These are phyloP conservation scores for Halyomorpha halys DNA, from an alignment of 1,140 invertebrate genomes.

Conservation along the genomic window DNA sequence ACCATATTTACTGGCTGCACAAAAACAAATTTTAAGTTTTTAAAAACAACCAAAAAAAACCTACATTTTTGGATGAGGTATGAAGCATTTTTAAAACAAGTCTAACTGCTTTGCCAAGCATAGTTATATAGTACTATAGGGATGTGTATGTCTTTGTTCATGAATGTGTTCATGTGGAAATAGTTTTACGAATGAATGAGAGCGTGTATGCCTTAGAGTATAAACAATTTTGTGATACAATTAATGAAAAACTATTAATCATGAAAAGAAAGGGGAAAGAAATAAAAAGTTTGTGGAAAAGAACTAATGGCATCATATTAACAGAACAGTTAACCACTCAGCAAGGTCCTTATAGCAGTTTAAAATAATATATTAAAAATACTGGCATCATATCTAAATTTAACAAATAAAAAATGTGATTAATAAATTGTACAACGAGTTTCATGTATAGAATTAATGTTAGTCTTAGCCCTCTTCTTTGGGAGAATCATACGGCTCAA, in stretches of 20 bases:
- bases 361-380: slow-evolving; percentile 19
- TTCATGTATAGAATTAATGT: slow-evolving; percentile 12
- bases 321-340: slow-evolving; percentile 15
- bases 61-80: slow-evolving; percentile 2
- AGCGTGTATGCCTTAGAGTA: slow-evolving; percentile 17
- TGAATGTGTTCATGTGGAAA: background rate
- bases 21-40: slow-evolving; percentile 6
- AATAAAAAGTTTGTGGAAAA: background rate
- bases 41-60: slow-evolving; percentile 20
- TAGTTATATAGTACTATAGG: slow-evolving; percentile 12
- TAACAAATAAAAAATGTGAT: slow-evolving; percentile 17
- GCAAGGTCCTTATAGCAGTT: background rate
- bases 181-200: slow-evolving; percentile 11
- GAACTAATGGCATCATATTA: background rate
- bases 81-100: background rate
- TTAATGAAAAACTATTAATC: slow-evolving; percentile 3
- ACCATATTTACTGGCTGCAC: slow-evolving; percentile 7
- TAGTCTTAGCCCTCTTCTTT: background rate
- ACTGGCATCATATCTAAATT: slow-evolving; percentile 3
- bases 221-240: slow-evolving; percentile 22
- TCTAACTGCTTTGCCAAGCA: slow-evolving; percentile 15
- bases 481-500: slow-evolving; percentile 10
- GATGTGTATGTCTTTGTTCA: background rate
- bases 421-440: slow-evolving; percentile 15
- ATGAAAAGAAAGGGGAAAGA: slow-evolving; percentile 4